A percentile compares a stretch with the other conserved stretches of the same genome.
Conservation (phyloP, 1,140 invertebrate genomes). For the Trachelipus rathkii region DNA sequence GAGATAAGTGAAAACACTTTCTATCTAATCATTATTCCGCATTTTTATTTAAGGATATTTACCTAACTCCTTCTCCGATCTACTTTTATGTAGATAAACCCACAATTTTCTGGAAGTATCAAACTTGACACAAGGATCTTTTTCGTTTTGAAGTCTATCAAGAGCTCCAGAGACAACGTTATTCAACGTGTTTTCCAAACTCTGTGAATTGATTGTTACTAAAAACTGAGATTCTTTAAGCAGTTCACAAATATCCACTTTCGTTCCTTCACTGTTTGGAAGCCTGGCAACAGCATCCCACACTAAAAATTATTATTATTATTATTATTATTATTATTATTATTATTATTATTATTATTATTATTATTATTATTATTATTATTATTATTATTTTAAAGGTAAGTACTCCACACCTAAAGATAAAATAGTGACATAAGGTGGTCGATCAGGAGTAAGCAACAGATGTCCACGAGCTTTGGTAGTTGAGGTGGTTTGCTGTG, state of each 20-base stretch:
- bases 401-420: conserved; percentile 56
- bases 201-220: conserved; percentile 65
- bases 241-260: conserved; percentile 80
- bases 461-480: conserved; percentile 75
- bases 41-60: conserved; percentile 45
- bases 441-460: conserved; percentile 73
- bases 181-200: conserved; percentile 61
- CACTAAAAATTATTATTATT: conserved; percentile 53
- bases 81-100: conserved; percentile 79
- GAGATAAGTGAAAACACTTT: too few relatives aligned
- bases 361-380: too few relatives aligned
- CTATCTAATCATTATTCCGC: too few relatives aligned
- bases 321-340: too few relatives aligned
- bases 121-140: conserved; percentile 86
- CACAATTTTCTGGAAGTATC: conserved; percentile 82
- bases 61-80: conserved; percentile 72
- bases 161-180: conserved; percentile 83
- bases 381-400: too few relatives aligned
- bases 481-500: conserved; percentile 51
- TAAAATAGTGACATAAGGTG: conserved; percentile 85
- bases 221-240: conserved; percentile 81
- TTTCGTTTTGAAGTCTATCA: conserved; percentile 79
- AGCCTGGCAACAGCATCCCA: conserved; percentile 85
- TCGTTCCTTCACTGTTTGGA: conserved; percentile 88
- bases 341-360: too few relatives aligned